Evolutionary conservation across 2,888 invertebrate species (phyloP).

Genomic region (Yponomeuta plumbellus): DNA sequence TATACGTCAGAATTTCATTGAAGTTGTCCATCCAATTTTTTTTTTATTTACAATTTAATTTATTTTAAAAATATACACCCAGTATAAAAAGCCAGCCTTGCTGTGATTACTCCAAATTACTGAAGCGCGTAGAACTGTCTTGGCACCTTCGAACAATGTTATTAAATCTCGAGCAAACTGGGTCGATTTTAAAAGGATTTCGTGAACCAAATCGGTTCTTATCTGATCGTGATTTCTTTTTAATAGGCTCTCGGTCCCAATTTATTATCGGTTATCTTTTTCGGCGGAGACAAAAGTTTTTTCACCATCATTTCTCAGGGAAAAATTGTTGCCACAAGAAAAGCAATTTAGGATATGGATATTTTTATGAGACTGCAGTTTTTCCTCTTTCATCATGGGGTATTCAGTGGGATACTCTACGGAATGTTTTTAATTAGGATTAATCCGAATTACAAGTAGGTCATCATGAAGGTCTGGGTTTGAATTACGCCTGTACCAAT

Average conservation of each 20-base stretch:
- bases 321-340: background rate
- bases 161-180: background rate
- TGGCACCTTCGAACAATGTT: background rate
- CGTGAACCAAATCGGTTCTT: background rate
- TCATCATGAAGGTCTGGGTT: too few species aligned
- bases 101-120: background rate
- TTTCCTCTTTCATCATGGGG: background rate
- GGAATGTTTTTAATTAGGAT: too few species aligned
- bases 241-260: conserved; percentile 4
- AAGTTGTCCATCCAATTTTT: too few species aligned
- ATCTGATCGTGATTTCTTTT: conserved; percentile 10
- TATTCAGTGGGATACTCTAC: too few species aligned
- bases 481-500: too few species aligned
- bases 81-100: background rate
- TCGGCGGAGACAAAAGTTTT: background rate
- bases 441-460: too few species aligned
- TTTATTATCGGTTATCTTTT: conserved; percentile 11
- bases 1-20: too few species aligned
- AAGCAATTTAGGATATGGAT: background rate
- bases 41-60: too few species aligned
- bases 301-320: background rate
- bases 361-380: background rate
- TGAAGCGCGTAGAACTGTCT: background rate
- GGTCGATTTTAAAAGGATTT: conserved; percentile 1
- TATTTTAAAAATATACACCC: too few species aligned